Evolutionary conservation across 2,113 vertebrate species (phyloP), one percentile per base, ranked within the genome.

Genomic region (Pseudorasbora parva): DNA sequence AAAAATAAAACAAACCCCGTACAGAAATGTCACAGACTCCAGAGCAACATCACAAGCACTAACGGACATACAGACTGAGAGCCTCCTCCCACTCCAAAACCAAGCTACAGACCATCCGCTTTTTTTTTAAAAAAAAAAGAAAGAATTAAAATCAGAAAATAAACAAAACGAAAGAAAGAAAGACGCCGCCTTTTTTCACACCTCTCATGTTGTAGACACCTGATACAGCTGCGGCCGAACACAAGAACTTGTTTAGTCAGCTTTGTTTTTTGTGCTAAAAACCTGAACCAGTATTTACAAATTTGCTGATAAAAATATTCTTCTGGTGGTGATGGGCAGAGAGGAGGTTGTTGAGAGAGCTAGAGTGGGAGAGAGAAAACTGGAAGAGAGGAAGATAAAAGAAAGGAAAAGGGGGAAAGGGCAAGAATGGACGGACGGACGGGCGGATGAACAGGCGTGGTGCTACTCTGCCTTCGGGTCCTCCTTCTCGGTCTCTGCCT

Each of bases 231-330:
- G 74, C 76, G 37, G 81, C 84, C 79, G 78, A 89, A 86, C 84
- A 80, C 81, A 86, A 83, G 79, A n/a, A 84, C 66, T 76, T 81
- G n/a, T 80, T 75, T 85, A 57, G 57, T 85, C 82, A 71, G 77
- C 25, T 83, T 88, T 73, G 66, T 83, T 83, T 89, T 90, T 91
- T 91, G 90, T 90, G 90, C 90, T 91, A 90, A 89, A 91, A 91
- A 91, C 90, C 87, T 87, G 89, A 88, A 91, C 87, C 87, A 87
- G 88, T 91, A 90, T 88, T 91, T 91, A 91, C 87, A 91, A 91
- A 91, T 90, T 89, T 37, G 83, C 82, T 88, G 89, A 91, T 91
- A 91, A 91, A 91, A 91, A 91, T 91, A 91, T 91, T 90, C 86
- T 85, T 91, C 90, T 91, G 89, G 87, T 89, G 86, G 66, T 56